Evolutionary conservation across 2,888 invertebrate genomes (phyloP).

Genomic region (Erannis defoliaria): DNA sequence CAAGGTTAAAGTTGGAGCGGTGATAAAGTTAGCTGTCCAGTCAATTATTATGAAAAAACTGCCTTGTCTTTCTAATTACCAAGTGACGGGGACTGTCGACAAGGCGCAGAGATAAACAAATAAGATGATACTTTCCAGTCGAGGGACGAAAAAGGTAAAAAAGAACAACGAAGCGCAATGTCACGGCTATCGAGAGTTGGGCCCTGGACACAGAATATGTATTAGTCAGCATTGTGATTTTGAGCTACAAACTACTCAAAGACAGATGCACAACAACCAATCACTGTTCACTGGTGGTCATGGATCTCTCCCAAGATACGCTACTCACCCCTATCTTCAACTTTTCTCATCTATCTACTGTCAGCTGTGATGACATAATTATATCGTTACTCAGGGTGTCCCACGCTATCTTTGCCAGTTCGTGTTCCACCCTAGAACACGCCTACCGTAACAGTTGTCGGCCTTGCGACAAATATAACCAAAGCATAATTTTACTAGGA

Average conservation of each 20-base stretch:
- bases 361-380: too few species aligned
- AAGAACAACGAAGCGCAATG: constrained; percentile 35
- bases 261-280: not conserved
- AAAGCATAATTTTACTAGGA: too few species aligned
- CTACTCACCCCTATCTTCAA: too few species aligned
- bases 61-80: constrained; percentile 81
- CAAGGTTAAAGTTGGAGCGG: constrained; percentile 43
- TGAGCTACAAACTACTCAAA: not conserved
- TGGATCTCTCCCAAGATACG: too few species aligned
- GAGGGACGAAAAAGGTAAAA: constrained; percentile 31
- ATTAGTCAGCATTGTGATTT: not conserved
- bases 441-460: too few species aligned
- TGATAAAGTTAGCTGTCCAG: constrained; percentile 52
- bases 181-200: constrained; percentile 37
- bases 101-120: constrained; percentile 79
- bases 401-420: too few species aligned
- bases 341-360: too few species aligned
- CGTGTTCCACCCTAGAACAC: too few species aligned
- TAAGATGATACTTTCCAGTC: constrained; percentile 79
- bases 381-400: too few species aligned
- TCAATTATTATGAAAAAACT: constrained; percentile 80
- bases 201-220: constrained; percentile 8
- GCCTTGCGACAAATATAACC: too few species aligned
- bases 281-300: too few species aligned
- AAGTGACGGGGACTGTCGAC: constrained; percentile 77